These are phyloP conservation scores for Xestia sexstrigata DNA, from an alignment of 2,888 invertebrate species.

Conservation along the genomic window DNA sequence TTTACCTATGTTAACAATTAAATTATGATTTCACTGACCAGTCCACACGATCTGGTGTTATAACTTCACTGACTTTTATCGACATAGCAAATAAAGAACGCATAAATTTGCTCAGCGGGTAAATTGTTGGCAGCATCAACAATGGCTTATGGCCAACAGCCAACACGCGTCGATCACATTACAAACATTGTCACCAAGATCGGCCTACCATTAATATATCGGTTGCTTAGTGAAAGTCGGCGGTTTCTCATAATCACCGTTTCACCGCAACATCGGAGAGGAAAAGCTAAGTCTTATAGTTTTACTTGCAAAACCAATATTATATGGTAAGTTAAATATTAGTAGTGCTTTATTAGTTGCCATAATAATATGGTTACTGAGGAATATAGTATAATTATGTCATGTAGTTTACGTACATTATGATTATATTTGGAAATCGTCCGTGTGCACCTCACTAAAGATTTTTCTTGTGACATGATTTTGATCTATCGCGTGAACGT, in stretches of 20 bases:
- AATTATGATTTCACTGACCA: no score
- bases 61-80: neutral
- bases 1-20: no score
- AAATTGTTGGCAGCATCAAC: neutral
- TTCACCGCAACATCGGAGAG: constrained; percentile 65
- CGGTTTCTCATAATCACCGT: constrained; percentile 62
- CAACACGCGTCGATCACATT: constrained; percentile 27
- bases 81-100: neutral
- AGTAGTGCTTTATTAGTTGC: constrained; percentile 39
- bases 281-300: constrained; percentile 62
- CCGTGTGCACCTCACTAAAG: constrained; percentile 11
- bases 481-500: neutral
- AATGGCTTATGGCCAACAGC: constrained; percentile 8
- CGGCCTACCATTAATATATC: constrained; percentile 57
- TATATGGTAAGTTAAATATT: constrained; percentile 54
- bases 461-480: neutral
- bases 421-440: constrained; percentile 17
- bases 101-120: neutral
- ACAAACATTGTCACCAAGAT: constrained; percentile 60
- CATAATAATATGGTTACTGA: constrained; percentile 27
- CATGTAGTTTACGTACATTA: neutral
- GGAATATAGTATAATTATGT: neutral
- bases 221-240: constrained; percentile 65
- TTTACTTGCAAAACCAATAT: constrained; percentile 58
- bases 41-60: neutral